Evolutionary conservation across 2,113 vertebrate genomes (phyloP), one percentile per base, ranked within the genome.

Genomic region (Delphinus delphis): DNA sequence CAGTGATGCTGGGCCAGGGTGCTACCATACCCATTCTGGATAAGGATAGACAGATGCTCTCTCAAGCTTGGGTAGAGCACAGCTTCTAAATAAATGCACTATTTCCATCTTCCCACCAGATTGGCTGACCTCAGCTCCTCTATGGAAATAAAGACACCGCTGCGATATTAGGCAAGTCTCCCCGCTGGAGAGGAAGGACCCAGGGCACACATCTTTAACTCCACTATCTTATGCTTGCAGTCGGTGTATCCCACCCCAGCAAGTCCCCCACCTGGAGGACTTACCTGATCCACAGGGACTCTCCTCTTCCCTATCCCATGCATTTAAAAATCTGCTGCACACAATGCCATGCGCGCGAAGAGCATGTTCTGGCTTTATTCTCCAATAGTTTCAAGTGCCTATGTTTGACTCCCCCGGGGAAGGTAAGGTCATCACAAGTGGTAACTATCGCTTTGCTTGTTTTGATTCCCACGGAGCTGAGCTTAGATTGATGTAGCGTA

Each of bases 381-480:
- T 60, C 74, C 23, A 63, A 4, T 38, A 91, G 67, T 55, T 92
- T 38, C 89, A 25, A 60, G 58, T 77, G 44, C 77, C 67, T 81
- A 0, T 31, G 70, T 63, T 33, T 81, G 93, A 55, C 89, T 82
- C 47, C 58, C 55, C 47, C 47, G 8, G 3, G 7, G 70, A n/a
- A 87, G 53, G n/a, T 2, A 73, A 90, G 79, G 67, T 63, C 93
- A 79, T 70, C 92, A 38, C 77, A 79, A 50, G 73, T 77, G 38
- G 21, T 38, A 67, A 38, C 85, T 38, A 50, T 77, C 13, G 55
- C 79, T 96, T 86, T 55, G 87, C 95, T 94, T 93, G 73, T 89
- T 95, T 95, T 26, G 86, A 91, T 89, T 87, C 89, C 92, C 63
- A 26, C 15, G 33, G 93, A 93, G 68, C 87, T 58, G 31, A 84